These are phyloP conservation scores for Zophobas atratus DNA, from an alignment of 1,140 invertebrate genomes.

Conservation along the genomic window DNA sequence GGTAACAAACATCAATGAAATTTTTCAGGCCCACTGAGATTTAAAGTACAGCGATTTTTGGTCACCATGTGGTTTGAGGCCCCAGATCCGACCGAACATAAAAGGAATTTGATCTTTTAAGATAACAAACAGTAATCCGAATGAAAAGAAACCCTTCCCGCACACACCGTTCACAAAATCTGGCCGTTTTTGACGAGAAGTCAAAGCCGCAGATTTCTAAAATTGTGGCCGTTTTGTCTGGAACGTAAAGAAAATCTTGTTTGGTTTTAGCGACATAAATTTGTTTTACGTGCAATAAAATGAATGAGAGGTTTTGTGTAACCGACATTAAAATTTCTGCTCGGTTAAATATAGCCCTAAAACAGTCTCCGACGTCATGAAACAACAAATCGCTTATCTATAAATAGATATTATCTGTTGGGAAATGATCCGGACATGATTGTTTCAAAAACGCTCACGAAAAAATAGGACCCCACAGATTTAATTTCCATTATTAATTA, in stretches of 20 bases:
- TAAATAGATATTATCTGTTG: slow-evolving; percentile 7
- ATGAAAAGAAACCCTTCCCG: slow-evolving; percentile 21
- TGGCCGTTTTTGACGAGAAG: no score
- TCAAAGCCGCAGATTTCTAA: not conserved
- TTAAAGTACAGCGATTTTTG: slow-evolving; percentile 41
- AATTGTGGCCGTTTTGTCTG: slow-evolving; percentile 11
- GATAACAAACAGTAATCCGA: slow-evolving; percentile 49
- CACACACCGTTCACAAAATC: not conserved
- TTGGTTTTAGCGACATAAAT: slow-evolving; percentile 33
- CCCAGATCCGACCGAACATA: slow-evolving; percentile 28
- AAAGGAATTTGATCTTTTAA: slow-evolving; percentile 50
- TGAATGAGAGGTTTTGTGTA: not conserved
- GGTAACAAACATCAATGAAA: slow-evolving; percentile 46
- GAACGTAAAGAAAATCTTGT: not conserved
- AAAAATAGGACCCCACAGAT: slow-evolving; percentile 20
- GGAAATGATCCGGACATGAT: not conserved
- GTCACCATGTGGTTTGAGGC: slow-evolving; percentile 35
- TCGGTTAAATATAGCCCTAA: not conserved
- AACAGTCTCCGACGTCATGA: not conserved
- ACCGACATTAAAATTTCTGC: slow-evolving; percentile 18
- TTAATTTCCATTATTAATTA: slow-evolving; percentile 36
- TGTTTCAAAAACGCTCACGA: not conserved
- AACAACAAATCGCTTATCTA: slow-evolving; percentile 1
- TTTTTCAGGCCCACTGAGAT: slow-evolving; percentile 44
- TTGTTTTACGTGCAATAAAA: slow-evolving; percentile 38